phyloP scores from a whole-genome alignment of 2,888 invertebrate genomes.

The Leptarthrus brevirostris region DNA sequence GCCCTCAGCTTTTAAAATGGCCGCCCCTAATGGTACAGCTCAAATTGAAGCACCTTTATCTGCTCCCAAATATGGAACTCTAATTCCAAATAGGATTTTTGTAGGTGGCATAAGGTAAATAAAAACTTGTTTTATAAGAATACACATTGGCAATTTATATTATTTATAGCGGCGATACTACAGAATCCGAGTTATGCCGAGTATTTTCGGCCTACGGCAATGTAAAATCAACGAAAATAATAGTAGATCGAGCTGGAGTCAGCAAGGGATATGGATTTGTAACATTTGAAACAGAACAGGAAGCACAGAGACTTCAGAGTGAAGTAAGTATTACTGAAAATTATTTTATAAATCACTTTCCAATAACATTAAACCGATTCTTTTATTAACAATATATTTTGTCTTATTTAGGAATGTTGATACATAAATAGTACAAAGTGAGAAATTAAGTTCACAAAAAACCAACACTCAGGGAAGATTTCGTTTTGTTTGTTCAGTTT shows the following conservation, averaged over 20 bases:
- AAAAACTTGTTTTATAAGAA: too few relatives aligned
- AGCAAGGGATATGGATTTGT: constrained; percentile 84
- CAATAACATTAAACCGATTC: constrained; percentile 21
- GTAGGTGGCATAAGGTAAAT: constrained; percentile 91
- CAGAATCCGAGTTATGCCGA: constrained; percentile 90
- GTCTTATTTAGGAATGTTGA: constrained; percentile 54
- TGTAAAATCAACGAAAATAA: constrained; percentile 93
- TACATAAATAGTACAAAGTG: constrained; percentile 52
- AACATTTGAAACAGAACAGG: constrained; percentile 88
- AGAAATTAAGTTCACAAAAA: constrained; percentile 52
- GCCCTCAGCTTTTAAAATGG: constrained; percentile 30
- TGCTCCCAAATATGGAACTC: constrained; percentile 77
- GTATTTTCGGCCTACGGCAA: constrained; percentile 91
- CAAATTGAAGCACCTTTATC: constrained; percentile 66
- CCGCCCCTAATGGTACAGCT: constrained; percentile 52
- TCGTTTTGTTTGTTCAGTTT: constrained; percentile 59
- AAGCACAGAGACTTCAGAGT: constrained; percentile 79
- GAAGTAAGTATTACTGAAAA: constrained; percentile 70
- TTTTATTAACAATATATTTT: constrained; percentile 52
- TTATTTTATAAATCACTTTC: constrained; percentile 23
- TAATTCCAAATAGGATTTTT: constrained; percentile 95
- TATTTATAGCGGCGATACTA: constrained; percentile 77
- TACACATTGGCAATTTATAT: constrained; percentile 47
- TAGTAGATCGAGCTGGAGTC: constrained; percentile 92
- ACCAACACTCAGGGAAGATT: constrained; percentile 60